phyloP scores from a whole-genome alignment of 2,888 invertebrate species.

The Philopedon plagiatum region DNA sequence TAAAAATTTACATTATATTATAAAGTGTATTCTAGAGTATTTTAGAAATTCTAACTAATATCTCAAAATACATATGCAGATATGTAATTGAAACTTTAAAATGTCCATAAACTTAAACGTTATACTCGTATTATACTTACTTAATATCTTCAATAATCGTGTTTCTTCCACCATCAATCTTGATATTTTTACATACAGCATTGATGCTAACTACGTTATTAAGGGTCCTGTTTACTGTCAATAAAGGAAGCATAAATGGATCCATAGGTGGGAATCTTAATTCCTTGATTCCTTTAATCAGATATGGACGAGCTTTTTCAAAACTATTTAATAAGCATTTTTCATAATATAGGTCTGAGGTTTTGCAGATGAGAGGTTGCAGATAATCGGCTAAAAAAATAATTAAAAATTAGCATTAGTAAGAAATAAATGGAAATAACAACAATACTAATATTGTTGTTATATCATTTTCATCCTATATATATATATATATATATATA shows the following conservation, averaged over 20 bases:
- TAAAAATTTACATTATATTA: no score
- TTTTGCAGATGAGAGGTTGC: conserved; percentile 73
- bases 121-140: conserved; percentile 73
- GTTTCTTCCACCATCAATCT: conserved; percentile 75
- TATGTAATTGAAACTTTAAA: no score
- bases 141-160: conserved; percentile 77
- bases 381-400: conserved; percentile 76
- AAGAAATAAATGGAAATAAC: no score
- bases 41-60: no score
- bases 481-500: no score
- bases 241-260: conserved; percentile 78
- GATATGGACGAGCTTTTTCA: conserved; percentile 72
- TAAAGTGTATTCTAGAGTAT: no score
- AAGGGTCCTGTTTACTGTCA: conserved; percentile 78
- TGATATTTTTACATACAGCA: conserved; percentile 77
- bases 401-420: no score
- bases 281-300: conserved; percentile 78
- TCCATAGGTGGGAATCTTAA: conserved; percentile 80
- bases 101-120: no score
- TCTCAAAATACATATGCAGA: no score
- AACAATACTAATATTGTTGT: no score
- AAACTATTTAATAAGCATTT: conserved; percentile 76
- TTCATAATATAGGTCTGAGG: conserved; percentile 75
- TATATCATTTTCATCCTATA: no score
- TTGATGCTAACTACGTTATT: conserved; percentile 78